phyloP scores from a whole-genome alignment of 2,113 vertebrate genomes.

The Dromas ardeola region DNA sequence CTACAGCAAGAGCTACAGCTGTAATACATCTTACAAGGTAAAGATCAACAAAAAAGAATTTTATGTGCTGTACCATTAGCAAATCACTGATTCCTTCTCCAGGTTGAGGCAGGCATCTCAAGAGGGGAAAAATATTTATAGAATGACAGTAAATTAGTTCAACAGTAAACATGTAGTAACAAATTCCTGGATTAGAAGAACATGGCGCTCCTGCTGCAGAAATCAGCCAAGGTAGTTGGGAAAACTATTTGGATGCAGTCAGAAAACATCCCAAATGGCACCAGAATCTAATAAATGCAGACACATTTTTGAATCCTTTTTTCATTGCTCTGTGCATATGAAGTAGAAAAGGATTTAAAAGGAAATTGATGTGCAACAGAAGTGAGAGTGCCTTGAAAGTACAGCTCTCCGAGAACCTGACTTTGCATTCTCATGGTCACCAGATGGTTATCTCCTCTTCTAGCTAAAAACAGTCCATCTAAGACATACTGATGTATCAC shows the following conservation, averaged over 20 bases:
- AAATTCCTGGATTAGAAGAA: constrained; percentile 27
- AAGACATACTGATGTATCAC: not conserved
- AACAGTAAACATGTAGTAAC: constrained; percentile 30
- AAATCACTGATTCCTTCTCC: constrained; percentile 1
- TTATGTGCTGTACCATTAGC: not conserved
- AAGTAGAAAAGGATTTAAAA: constrained; percentile 11
- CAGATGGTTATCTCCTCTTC: not conserved
- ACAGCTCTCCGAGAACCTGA: not conserved
- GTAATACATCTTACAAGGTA: constrained; percentile 31
- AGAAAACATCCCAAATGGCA: not conserved
- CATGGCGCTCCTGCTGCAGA: not conserved
- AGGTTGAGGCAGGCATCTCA: constrained; percentile 13
- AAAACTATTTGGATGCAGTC: constrained; percentile 25
- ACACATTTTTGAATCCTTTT: not conserved
- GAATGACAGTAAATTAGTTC: constrained; percentile 46
- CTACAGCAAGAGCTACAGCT: not conserved
- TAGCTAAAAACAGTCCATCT: not conserved
- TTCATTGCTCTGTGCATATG: not conserved
- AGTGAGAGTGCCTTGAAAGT: not conserved
- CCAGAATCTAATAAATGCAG: not conserved
- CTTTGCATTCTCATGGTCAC: not conserved
- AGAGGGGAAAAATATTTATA: constrained; percentile 10
- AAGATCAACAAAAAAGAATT: constrained; percentile 7
- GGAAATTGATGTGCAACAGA: not conserved
- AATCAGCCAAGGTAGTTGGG: not conserved